Percentiles rank a stretch among this genome's conserved stretches.
Evolutionary conservation across 1,140 invertebrate genomes (phyloP).

Genomic region (Samia ricini): DNA sequence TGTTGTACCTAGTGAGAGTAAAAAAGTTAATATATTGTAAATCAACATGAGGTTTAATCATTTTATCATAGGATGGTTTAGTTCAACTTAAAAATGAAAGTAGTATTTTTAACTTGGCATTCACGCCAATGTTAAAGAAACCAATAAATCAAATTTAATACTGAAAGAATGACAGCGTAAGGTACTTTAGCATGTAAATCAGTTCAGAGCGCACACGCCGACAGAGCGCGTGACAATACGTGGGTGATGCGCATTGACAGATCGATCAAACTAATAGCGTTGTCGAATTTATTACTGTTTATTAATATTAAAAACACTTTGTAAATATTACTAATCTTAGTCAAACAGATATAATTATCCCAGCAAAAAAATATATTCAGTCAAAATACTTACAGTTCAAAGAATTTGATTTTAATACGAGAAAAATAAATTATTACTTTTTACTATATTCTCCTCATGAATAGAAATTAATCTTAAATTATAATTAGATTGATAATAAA

Average conservation of each 20-base stretch:
- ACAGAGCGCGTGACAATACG: conserved; percentile 42
- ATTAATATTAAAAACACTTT: neutral
- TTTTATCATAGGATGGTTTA: neutral
- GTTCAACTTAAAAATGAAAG: neutral
- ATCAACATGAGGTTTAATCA: no score
- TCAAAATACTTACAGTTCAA: no score
- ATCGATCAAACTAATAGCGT: conserved; percentile 55
- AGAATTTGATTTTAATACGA: no score
- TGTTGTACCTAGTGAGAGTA: no score
- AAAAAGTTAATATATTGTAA: no score
- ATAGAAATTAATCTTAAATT: no score
- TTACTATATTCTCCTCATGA: no score
- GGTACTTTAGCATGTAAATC: conserved; percentile 34
- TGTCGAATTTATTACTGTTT: conserved; percentile 40
- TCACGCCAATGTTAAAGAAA: neutral
- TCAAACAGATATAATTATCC: no score
- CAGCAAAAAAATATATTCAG: no score
- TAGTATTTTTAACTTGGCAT: neutral
- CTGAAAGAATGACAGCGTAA: conserved; percentile 40
- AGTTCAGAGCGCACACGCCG: conserved; percentile 24
- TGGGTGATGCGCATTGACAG: conserved; percentile 43
- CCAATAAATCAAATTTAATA: neutral
- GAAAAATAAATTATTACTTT: no score
- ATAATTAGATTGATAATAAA: no score
- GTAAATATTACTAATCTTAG: no score